phyloP scores from a whole-genome alignment of 2,888 invertebrate species.

The Pogonocherus hispidulus region DNA sequence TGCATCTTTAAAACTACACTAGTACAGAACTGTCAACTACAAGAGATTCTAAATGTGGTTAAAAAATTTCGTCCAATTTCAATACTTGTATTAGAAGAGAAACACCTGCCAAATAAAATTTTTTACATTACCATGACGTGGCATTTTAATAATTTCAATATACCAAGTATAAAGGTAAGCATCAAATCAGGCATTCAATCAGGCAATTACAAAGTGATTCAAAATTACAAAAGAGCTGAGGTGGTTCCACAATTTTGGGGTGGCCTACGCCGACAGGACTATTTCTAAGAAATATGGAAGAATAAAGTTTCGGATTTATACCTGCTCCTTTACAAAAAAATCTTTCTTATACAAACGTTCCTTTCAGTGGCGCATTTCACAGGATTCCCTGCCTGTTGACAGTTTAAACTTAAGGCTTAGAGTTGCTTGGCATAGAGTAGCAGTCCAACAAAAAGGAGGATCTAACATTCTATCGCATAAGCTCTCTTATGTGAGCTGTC shows the following conservation, averaged over 20 bases:
- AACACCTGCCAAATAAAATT: no score
- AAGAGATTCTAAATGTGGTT: no score
- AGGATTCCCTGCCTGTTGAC: neutral
- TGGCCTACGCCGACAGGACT: constrained; percentile 17
- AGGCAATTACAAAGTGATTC: neutral
- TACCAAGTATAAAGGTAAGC: neutral
- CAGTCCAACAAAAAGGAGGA: constrained; percentile 21
- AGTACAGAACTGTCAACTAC: no score
- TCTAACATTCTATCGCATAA: constrained; percentile 21
- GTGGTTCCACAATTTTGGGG: constrained; percentile 18
- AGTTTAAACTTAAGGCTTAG: constrained; percentile 5
- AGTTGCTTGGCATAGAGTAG: constrained; percentile 1
- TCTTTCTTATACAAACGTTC: constrained; percentile 19
- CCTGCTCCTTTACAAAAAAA: constrained; percentile 31
- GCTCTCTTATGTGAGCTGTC: constrained; percentile 29
- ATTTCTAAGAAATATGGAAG: constrained; percentile 19
- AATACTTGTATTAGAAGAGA: no score
- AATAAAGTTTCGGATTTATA: constrained; percentile 23
- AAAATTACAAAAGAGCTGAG: constrained; percentile 9
- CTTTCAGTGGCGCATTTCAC: neutral
- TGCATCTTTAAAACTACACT: no score
- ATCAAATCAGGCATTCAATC: neutral
- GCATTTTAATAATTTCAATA: no score
- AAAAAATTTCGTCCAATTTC: no score
- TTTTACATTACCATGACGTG: no score